phyloP scores from a whole-genome alignment of 2,113 vertebrate genomes.

The Syrmaticus mikado region DNA sequence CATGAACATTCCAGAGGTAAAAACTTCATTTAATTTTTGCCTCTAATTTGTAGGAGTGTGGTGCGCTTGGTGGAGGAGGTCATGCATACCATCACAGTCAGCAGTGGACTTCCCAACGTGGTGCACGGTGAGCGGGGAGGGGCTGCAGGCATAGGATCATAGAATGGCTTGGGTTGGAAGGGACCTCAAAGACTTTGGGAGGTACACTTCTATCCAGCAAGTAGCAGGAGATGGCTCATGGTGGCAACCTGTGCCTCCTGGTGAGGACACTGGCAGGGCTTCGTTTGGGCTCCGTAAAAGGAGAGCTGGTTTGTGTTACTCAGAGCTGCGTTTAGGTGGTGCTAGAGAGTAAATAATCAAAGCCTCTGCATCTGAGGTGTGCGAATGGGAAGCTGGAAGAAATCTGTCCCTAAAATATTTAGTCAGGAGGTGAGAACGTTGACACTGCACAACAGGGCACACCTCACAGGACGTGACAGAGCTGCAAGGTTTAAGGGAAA shows the following conservation, averaged over 20 bases:
- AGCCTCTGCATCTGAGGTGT: neutral
- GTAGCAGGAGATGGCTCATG: neutral
- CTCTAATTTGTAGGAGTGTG: neutral
- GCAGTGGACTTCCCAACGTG: neutral
- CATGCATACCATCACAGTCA: neutral
- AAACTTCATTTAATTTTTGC: neutral
- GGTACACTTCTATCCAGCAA: neutral
- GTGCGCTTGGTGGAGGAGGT: neutral
- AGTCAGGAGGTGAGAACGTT: neutral
- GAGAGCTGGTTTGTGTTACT: neutral
- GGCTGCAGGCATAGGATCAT: too few relatives aligned
- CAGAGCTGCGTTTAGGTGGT: neutral
- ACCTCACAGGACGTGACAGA: neutral
- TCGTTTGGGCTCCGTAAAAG: neutral
- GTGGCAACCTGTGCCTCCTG: neutral
- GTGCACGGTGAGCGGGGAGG: neutral
- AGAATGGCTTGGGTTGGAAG: too few relatives aligned
- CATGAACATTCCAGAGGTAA: neutral
- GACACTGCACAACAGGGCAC: neutral
- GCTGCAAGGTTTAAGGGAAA: neutral
- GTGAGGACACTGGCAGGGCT: neutral
- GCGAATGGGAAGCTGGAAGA: rapidly evolving
- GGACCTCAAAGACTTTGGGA: neutral
- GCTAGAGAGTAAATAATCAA: neutral
- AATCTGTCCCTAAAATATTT: neutral